Percentiles rank a stretch among this genome's conserved stretches.
Evolutionary conservation across 2,797 vertebrate genomes (phyloP).

Genomic region (Thamnophis elegans): DNA sequence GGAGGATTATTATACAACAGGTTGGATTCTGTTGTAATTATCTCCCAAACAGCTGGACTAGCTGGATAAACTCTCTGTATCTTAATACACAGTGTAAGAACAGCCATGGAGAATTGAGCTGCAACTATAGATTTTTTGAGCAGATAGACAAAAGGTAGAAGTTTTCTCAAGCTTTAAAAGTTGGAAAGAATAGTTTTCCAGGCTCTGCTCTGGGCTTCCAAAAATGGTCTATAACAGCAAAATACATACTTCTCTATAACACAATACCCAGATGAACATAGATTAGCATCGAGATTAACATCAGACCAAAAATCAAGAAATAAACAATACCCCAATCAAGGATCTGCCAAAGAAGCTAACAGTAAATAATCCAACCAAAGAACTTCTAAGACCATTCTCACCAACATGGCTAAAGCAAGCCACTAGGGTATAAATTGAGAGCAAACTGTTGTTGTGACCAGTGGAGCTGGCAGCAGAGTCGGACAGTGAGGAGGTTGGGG

Average conservation of each 20-base stretch:
- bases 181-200: background rate
- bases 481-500: no score
- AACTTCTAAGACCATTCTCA: background rate
- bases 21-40: slow-evolving; percentile 78
- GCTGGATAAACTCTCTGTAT: slow-evolving; percentile 73
- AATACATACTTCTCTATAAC: background rate
- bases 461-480: no score
- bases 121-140: slow-evolving; percentile 61
- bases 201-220: background rate
- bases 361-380: background rate
- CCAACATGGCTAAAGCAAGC: background rate
- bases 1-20: slow-evolving; percentile 77
- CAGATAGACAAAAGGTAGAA: slow-evolving; percentile 9
- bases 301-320: background rate
- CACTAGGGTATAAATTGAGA: background rate
- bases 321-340: background rate
- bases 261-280: background rate
- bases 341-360: background rate
- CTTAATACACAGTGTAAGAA: slow-evolving; percentile 67
- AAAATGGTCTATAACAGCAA: background rate
- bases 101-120: slow-evolving; percentile 73
- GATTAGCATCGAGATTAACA: background rate
- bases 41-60: slow-evolving; percentile 80
- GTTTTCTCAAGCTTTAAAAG: background rate
- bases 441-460: background rate